Conservation (phyloP, 1,140 invertebrate genomes). For the Ooceraea biroi region DNA sequence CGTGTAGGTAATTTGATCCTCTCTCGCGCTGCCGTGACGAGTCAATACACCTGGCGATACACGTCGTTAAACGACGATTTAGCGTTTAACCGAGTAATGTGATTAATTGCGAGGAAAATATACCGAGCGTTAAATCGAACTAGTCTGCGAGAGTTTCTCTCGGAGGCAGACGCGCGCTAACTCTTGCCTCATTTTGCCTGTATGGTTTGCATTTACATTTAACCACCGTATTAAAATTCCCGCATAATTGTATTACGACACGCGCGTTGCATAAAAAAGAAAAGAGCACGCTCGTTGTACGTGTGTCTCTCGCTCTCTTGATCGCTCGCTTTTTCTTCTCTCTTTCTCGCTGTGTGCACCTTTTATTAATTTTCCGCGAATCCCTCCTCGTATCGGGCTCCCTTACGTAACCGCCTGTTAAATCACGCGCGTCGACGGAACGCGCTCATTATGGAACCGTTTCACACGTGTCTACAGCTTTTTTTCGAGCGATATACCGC, state of each 20-base stretch:
- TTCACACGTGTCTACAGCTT: constrained; percentile 47
- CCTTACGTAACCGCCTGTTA: constrained; percentile 43
- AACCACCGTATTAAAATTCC: constrained; percentile 29
- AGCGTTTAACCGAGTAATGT: not conserved
- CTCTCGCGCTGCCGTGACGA: not conserved
- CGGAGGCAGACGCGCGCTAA: not conserved
- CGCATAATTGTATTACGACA: constrained; percentile 17
- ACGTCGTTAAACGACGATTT: not conserved
- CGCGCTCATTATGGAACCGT: constrained; percentile 42
- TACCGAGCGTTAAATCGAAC: constrained; percentile 1
- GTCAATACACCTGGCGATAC: constrained; percentile 15
- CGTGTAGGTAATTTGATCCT: constrained; percentile 29
- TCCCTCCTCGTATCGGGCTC: not conserved
- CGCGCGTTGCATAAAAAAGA: constrained; percentile 6
- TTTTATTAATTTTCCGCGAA: constrained; percentile 40
- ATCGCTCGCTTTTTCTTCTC: too few species aligned
- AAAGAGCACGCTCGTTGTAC: constrained; percentile 11
- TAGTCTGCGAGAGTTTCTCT: constrained; percentile 1
- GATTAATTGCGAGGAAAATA: constrained; percentile 26
- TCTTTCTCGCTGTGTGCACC: too few species aligned
- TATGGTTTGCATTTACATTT: not conserved
- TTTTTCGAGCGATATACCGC: constrained; percentile 28
- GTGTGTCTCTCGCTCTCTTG: not conserved
- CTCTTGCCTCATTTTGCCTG: not conserved
- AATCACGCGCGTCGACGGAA: constrained; percentile 44